Base-by-base conservation (phyloP, 2,888 invertebrate species). In the Colostygia pectinataria region DNA sequence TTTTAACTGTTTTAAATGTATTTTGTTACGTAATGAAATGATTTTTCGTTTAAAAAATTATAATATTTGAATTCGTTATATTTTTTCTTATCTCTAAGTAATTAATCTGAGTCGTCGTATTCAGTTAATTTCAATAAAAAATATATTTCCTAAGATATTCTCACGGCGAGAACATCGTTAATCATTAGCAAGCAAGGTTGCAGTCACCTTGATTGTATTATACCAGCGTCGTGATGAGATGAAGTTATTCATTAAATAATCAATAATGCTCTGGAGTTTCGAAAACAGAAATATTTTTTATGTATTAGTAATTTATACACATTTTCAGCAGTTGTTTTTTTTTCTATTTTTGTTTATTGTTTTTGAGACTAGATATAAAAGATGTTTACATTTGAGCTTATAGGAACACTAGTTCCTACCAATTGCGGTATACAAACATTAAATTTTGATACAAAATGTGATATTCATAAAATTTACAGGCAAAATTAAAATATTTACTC, bases 101-200 rank as follows among this genome's bases (percentile, higher is more conserved):
- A 55, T 58, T 58, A 80, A 77, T 85, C 68, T 64, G 57, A 66
- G 82, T 80, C 79, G 71, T 72, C 64, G 59, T 33, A 27, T 42
- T n/a, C n/a, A n/a, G n/a, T n/a, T n/a, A n/a, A n/a, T 51, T 51
- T 45, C 9, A 25, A 46, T 34, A 41, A 25, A 29, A 66, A 57
- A 58, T 63, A 65, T 66, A 65, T 67, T 67, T 74, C 60, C 60
- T 61, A 63, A 64, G 64, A 69, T 68, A 69, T 65, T 71, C 66
- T 46, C 52, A 46, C 52, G 52, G 34, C 28, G 23, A 75, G 76
- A 63, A 70, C 72, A 67, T 68, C 71, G 82, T 84, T 80, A 82
- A 84, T 84, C 83, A 83, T 75, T 74, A 71, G 60, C 66, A 68
- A 47, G 65, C 77, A 72, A 82, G 80, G 80, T 75, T 29, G 23